A percentile compares a stretch with the other conserved stretches of the same genome.
These are phyloP conservation scores for Otis tarda DNA, from an alignment of 2,113 vertebrate genomes.

Conservation along the genomic window DNA sequence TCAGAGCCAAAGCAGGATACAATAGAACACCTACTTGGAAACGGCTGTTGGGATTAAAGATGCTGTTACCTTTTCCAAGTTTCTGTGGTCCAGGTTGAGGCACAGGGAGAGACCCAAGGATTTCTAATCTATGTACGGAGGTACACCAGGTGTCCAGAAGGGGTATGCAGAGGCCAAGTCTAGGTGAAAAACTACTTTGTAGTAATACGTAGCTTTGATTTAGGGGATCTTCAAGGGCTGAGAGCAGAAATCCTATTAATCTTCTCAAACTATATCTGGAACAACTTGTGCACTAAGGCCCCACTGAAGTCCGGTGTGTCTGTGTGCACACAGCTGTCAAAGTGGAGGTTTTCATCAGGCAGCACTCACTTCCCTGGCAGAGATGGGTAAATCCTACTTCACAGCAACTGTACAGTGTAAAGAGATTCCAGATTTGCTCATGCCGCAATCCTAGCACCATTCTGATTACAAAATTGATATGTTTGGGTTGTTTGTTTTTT, in stretches of 20 bases:
- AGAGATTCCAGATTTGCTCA: not conserved
- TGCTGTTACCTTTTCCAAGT: not conserved
- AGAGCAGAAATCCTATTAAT: not conserved
- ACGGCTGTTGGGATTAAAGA: not conserved
- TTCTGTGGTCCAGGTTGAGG: not conserved
- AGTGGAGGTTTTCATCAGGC: not conserved
- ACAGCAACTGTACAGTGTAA: not conserved
- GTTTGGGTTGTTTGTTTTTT: not conserved
- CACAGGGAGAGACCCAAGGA: not conserved
- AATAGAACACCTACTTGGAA: not conserved
- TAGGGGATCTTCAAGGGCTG: not conserved
- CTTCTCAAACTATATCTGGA: not conserved
- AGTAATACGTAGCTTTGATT: not conserved
- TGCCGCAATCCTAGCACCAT: not conserved
- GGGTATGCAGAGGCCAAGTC: not conserved
- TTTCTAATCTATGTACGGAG: not conserved
- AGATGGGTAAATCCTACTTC: not conserved
- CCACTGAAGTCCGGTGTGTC: fast-evolving
- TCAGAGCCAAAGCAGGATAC: not conserved
- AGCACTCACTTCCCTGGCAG: not conserved
- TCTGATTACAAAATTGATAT: not conserved
- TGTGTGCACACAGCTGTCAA: not conserved
- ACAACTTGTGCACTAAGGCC: not conserved
- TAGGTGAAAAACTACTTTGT: not conserved
- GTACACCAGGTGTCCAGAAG: not conserved